A percentile compares a stretch with the other conserved stretches of the same genome.
Conservation (phyloP, 2,113 vertebrate genomes). For the Dipodomys stephensi region DNA sequence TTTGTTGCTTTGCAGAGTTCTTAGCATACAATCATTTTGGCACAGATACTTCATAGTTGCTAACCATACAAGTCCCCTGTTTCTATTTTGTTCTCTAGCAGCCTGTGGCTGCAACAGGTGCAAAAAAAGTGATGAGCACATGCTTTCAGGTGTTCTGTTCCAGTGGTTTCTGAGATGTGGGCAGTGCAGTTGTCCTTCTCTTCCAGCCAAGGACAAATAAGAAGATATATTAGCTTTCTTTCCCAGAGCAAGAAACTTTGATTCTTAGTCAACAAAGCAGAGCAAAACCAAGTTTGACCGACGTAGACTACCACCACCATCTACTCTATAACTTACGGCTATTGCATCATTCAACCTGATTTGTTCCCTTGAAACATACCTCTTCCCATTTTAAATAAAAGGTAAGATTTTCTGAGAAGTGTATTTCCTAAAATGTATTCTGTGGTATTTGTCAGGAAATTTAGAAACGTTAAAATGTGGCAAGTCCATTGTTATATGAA, state of each 20-base stretch:
- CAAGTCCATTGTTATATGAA: not conserved
- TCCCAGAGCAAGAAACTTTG: not conserved
- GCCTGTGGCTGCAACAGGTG: conserved; percentile 76
- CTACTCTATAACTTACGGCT: not conserved
- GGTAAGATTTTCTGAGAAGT: not conserved
- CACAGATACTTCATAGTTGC: conserved; percentile 77
- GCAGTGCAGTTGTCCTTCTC: not conserved
- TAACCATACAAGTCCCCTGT: conserved; percentile 76
- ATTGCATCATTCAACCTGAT: not conserved
- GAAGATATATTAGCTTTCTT: not conserved
- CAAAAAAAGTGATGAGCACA: conserved; percentile 67
- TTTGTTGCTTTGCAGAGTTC: conserved; percentile 82
- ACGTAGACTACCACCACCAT: not conserved
- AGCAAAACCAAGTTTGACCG: not conserved
- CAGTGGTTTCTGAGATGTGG: not conserved
- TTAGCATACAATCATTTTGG: conserved; percentile 82
- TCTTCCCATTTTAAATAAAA: not conserved
- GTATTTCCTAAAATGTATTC: not conserved
- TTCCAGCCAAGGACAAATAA: not conserved
- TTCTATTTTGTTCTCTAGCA: conserved; percentile 78
- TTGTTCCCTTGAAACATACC: not conserved
- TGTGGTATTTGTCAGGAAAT: not conserved
- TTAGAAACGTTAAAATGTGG: not conserved
- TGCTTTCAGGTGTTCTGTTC: not conserved
- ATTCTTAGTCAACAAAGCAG: not conserved